These are phyloP conservation scores for Scrobipalpa costella DNA, from an alignment of 2,888 invertebrate genomes.

Conservation along the genomic window DNA sequence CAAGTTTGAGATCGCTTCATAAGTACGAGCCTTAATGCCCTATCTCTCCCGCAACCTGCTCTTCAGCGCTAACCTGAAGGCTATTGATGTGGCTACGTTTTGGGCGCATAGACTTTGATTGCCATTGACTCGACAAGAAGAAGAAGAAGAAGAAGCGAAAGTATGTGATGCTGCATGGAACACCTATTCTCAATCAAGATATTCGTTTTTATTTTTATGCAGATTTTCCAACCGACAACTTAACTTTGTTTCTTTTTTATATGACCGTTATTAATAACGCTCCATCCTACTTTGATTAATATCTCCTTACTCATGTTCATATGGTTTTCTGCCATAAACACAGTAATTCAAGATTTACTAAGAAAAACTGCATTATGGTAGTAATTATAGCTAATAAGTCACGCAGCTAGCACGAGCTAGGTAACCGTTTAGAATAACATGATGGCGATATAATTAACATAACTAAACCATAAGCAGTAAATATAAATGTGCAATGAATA, in stretches of 20 bases:
- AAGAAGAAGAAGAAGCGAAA: too few relatives aligned
- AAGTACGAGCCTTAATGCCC: too few relatives aligned
- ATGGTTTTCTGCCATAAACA: slow-evolving; percentile 6
- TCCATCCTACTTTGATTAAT: neutral
- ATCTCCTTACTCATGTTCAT: neutral
- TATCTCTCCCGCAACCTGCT: too few relatives aligned
- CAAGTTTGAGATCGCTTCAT: too few relatives aligned
- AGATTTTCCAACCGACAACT: neutral
- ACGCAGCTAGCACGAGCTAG: neutral
- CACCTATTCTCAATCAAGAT: too few relatives aligned
- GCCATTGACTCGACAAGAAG: too few relatives aligned
- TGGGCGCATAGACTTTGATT: too few relatives aligned
- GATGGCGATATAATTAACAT: neutral
- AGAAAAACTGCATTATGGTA: slow-evolving; percentile 5
- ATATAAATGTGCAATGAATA: slow-evolving; percentile 3
- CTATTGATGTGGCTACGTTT: too few relatives aligned
- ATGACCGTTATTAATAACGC: neutral
- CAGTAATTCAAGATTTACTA: neutral
- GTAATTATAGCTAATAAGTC: slow-evolving; percentile 14
- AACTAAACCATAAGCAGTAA: slow-evolving; percentile 4
- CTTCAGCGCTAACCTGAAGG: too few relatives aligned
- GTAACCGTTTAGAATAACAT: neutral
- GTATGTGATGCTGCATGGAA: too few relatives aligned
- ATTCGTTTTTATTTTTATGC: too few relatives aligned
- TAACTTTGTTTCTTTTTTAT: neutral